A percentile compares a stretch with the other conserved stretches of the same genome.
Evolutionary conservation across 2,797 vertebrate genomes (phyloP).

Genomic region (Siniperca scherzeri): DNA sequence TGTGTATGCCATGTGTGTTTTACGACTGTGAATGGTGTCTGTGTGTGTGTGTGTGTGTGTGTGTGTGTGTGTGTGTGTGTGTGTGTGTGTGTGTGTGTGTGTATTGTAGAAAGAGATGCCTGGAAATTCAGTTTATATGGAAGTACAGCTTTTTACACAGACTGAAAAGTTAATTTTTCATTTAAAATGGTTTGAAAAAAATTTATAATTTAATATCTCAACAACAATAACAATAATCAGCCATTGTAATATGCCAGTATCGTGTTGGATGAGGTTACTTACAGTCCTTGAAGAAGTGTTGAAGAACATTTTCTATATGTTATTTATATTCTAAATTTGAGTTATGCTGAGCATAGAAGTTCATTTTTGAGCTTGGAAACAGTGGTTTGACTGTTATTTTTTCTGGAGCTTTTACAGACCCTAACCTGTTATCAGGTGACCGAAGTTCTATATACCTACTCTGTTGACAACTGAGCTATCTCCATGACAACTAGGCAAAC

Average conservation of each 20-base stretch:
- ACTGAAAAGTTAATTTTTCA: slow-evolving; percentile 12
- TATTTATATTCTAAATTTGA: background rate
- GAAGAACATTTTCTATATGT: background rate
- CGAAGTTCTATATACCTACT: background rate
- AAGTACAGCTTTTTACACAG: background rate
- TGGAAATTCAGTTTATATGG: slow-evolving; percentile 6
- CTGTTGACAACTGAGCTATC: background rate
- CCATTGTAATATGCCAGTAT: background rate
- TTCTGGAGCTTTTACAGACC: background rate
- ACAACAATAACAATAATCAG: background rate
- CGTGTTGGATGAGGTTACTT: background rate
- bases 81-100: background rate
- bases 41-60: background rate
- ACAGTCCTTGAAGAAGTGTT: background rate
- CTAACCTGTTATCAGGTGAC: background rate
- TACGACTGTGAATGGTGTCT: slow-evolving; percentile 21
- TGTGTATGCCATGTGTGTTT: slow-evolving; percentile 48
- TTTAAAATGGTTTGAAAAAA: background rate
- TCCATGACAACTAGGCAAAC: too few species aligned
- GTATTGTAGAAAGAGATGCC: background rate
- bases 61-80: background rate
- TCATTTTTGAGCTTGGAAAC: too few species aligned
- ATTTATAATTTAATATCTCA: background rate
- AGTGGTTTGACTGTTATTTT: background rate
- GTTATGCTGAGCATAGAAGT: background rate